Evolutionary conservation across 2,113 vertebrate genomes (phyloP), one percentile per base, ranked within the genome.

Genomic region (Mobula hypostoma): DNA sequence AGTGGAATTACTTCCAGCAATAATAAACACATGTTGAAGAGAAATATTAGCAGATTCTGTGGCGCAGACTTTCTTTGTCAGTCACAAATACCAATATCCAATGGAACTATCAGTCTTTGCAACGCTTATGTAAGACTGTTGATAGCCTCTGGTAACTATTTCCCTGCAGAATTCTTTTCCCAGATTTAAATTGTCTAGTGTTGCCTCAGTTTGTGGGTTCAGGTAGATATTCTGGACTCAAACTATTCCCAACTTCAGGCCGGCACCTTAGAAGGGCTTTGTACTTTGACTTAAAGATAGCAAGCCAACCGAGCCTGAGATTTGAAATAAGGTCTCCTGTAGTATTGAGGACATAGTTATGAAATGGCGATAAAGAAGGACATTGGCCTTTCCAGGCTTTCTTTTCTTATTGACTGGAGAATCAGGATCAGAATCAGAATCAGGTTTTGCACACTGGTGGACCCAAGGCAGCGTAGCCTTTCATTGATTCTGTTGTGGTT

Each of bases 11-110:
- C 1, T 24, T 24, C 58, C 56, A 88, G 56, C n/a, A 88, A 88
- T 88, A 88, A 88, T 88, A 88, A 88, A 88, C 83, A 87, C 24
- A 88, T 88, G 27, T 27, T 88, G 83, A 61, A 88, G 27, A 63
- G 61, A 88, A 63, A n/a, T 0, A 58, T 63, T n/a, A 88, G 56
- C 56, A 88, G 27, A 14, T 27, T 6, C 58, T 27, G 61, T 6
- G 29, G 58, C 58, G 29, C 27, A 88, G 27, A 15, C 27, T 88
- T 88, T 12, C 27, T 24, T n/a, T 29, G 27, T 88, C 29, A 88
- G 29, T 88, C 83, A 88, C 27, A 88, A 88, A 29, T 88, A 85
- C 48, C 48, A 85, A 56, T 24, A 85, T 48, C 82, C 58, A 85
- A 85, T 21, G 9, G 19, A 83, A 83, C 40, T 3, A 58, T 58